Base-by-base conservation (phyloP, 2,888 invertebrate species). In the Polydrusus cervinus region DNA sequence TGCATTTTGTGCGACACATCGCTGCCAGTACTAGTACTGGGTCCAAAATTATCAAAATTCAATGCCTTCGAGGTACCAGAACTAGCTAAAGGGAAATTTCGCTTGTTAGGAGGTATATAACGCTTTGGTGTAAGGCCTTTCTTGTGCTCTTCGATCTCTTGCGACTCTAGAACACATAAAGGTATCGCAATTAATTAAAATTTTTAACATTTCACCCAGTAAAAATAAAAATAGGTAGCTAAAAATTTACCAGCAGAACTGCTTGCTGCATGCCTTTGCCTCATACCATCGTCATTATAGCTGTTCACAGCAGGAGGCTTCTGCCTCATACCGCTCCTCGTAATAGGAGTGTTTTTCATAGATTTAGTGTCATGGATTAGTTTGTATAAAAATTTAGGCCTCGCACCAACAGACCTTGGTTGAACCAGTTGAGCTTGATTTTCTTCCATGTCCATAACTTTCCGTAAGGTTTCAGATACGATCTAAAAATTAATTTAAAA, bases 371-470 rank as follows among this genome's bases (percentile, higher is more conserved):
- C 66, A 8, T 53, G 53, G 11, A 66, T 66, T 2, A 53, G 18
- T 57, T 77, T 78, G 55, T 75, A 79, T 34, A 81, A 86, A 2
- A 93, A 93, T 80, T 92, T 90, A 0, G 95, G 95, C 65, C 93
- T 88, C 84, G 93, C 93, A 0, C 95, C 95, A 74, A 95, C 92
- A 0, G 94, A 94, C 7, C 89, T 87, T 0, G 95, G 95, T 82
- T 93, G 93, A 69, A 89, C 90, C 6, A 95, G 86, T 0, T 93
- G 92, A 10, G 92, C 89, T 9, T 91, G 90, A 78, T 90, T 90
- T 82, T 95, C 95, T 83, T 95, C 95, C 0, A 90, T 90, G 9
- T 91, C 91, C 57, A 95, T 86, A 0, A 94, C 90, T 73, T 89
- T 89, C 0, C 92, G 91, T 0, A 94, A 89, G 0, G 93, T 89